Evolutionary conservation across 2,797 vertebrate species (phyloP).

Genomic region (Sphenopsis melanotis): DNA sequence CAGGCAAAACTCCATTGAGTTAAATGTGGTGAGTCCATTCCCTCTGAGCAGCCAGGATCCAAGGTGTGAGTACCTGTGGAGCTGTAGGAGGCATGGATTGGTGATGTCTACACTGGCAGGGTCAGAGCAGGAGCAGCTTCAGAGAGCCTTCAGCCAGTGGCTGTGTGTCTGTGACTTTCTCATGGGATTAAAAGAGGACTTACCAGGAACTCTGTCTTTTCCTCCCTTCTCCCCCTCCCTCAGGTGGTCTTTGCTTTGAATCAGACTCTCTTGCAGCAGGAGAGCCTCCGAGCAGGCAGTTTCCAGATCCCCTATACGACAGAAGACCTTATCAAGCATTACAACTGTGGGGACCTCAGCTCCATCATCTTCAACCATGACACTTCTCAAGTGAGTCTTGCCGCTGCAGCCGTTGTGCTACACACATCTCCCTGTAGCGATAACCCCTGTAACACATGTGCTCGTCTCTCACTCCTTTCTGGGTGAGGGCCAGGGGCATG

Average conservation of each 20-base stretch:
- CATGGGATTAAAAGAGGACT: not conserved
- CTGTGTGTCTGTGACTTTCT: not conserved
- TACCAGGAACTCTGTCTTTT: slow-evolving; percentile 51
- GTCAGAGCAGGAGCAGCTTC: not conserved
- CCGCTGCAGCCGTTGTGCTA: not conserved
- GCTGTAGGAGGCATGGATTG: rapidly evolving
- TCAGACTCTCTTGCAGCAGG: slow-evolving; percentile 88
- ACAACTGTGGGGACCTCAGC: slow-evolving; percentile 89
- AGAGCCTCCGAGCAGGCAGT: slow-evolving; percentile 83
- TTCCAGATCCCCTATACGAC: slow-evolving; percentile 84
- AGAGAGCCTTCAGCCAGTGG: not conserved
- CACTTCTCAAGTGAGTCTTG: slow-evolving; percentile 82
- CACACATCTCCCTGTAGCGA: rapidly evolving
- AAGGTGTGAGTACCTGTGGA: not conserved
- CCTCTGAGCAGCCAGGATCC: not conserved
- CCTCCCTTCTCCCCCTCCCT: slow-evolving; percentile 23
- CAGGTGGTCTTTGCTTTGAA: slow-evolving; percentile 92
- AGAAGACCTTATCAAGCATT: slow-evolving; percentile 89
- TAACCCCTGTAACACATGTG: not conserved
- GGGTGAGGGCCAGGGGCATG: not conserved
- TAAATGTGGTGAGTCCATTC: not conserved
- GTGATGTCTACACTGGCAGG: rapidly evolving
- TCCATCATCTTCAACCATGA: slow-evolving; percentile 88
- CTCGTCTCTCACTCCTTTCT: not conserved
- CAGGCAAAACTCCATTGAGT: not conserved